Base-by-base conservation (phyloP, 2,113 vertebrate species). In the Procavia capensis region DNA sequence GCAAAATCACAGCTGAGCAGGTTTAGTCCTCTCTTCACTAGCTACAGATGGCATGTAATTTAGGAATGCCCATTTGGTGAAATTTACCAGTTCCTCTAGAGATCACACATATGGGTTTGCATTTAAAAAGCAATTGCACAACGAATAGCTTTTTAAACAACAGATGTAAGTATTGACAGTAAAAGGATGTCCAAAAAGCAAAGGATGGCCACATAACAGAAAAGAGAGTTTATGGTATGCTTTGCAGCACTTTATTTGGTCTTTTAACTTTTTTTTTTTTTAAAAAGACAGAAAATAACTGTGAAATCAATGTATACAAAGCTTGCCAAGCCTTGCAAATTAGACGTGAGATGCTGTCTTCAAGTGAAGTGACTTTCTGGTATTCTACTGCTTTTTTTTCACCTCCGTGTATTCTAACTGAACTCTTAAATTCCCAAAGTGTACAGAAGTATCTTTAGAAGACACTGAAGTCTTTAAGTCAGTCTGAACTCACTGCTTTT, bases 1-100 rank as follows among this genome's bases (percentile, higher is more conserved):
- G 78, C 97, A 98, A 98, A 98, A 99, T 99, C 99, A 99, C 99
- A 99, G 99, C 98, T 99, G 99, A 99, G 99, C 98, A 98, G 96
- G 98, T 98, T 99, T 98, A 98, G 98, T 98, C 98, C 98, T 98
- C 98, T 98, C 98, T 98, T 98, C 98, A 98, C 98, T 98, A 98
- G 98, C 97, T 98, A 97, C 98, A 99, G 98, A 99, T 98, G 98
- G 98, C 96, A 97, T 97, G 98, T 93, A 98, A 98, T 99, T 99
- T 98, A 98, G 96, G 97, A 98, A 98, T 98, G 98, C 98, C 98
- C 95, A 96, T 98, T 98, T 98, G 98, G 97, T 98, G 97, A 98
- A 98, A 99, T 98, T 98, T 99, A 98, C 98, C 98, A 98, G 97
- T 98, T 98, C 98, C 98, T 98, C 98, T 98, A 96, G 98, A 98